Evolutionary conservation across 2,888 invertebrate genomes (phyloP), one percentile per base, ranked within the genome.

Genomic region (Sisyra nigra): DNA sequence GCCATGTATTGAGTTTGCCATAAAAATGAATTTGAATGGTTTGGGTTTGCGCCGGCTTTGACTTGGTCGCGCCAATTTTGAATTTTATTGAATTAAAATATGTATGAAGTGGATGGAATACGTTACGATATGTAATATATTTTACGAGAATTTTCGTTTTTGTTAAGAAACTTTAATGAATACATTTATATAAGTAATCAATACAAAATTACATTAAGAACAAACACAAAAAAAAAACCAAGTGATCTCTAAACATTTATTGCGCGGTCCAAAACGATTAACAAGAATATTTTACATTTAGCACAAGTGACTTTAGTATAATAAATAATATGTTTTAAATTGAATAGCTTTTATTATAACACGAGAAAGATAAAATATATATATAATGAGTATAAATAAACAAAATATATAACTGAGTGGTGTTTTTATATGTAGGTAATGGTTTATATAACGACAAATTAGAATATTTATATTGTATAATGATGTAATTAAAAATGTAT

Each of bases 251-350:
- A 18, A 15, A 37, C 5, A 37, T 37, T 37, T 37, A 37, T 37
- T 37, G 19, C 37, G 37, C 19, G 37, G 37, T 37, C 37, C 37
- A 37, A 37, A 37, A 37, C 17, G n/a, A 18, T 18, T 18, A 37
- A 19, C n/a, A 2, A 37, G 19, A 37, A 37, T n/a, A 17, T 19
- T 13, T 33, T 33, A 33, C 14, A 14, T 13, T 30, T 33, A 33
- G 37, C 37, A 37, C 37, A 37, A 37, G 37, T 37, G 37, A 37
- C 37, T 37, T 37, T 37, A n/a, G n/a, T n/a, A 37, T 17, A 35
- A 35, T 35, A 15, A 10, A 35, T 15, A 35, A 35, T 6, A 35
- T 15, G 17, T 13, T 14, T 8, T 35, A 35, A 15, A 14, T 35
- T 35, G 17, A 13, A 35, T 15, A 13, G 13, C 17, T 14, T 14